Percentiles rank a stretch among this genome's conserved stretches.
These are phyloP conservation scores for Thunnus thynnus DNA, from an alignment of 2,113 vertebrate species.

Conservation along the genomic window DNA sequence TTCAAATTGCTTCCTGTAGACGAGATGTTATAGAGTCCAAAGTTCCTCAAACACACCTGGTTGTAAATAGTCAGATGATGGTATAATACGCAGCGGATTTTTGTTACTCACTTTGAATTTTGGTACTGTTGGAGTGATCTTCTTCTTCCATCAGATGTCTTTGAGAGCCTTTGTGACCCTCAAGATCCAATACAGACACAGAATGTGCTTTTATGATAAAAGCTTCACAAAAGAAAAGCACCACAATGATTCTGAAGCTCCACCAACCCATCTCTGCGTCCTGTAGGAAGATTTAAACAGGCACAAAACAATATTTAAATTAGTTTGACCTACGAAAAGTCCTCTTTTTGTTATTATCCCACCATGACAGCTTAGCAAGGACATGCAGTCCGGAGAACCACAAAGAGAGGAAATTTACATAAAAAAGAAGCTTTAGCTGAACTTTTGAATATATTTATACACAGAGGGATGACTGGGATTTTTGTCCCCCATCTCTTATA, in stretches of 20 bases:
- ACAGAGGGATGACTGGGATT: no score
- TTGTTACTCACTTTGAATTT: background rate
- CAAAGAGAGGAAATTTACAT: background rate
- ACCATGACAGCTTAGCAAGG: no score
- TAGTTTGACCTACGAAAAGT: background rate
- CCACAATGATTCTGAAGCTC: conserved; percentile 20
- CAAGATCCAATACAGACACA: background rate
- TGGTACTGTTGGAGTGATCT: rapidly evolving
- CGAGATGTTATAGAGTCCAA: conserved; percentile 14
- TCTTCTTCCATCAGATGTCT: conserved; percentile 9
- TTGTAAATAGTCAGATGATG: conserved; percentile 20
- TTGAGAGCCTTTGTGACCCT: background rate
- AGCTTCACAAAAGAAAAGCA: conserved; percentile 34
- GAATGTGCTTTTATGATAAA: conserved; percentile 35
- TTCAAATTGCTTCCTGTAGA: conserved; percentile 1
- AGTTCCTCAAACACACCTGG: conserved; percentile 35
- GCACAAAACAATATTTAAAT: no score
- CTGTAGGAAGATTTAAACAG: background rate
- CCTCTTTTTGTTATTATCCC: background rate
- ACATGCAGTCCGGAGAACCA: background rate
- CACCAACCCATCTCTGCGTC: conserved; percentile 50
- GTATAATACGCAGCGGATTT: background rate
- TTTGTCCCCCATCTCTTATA: no score
- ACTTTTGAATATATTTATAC: no score
- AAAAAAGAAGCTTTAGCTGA: background rate